Conservation (phyloP, 2,797 vertebrate species). For the Sciurus vulgaris region DNA sequence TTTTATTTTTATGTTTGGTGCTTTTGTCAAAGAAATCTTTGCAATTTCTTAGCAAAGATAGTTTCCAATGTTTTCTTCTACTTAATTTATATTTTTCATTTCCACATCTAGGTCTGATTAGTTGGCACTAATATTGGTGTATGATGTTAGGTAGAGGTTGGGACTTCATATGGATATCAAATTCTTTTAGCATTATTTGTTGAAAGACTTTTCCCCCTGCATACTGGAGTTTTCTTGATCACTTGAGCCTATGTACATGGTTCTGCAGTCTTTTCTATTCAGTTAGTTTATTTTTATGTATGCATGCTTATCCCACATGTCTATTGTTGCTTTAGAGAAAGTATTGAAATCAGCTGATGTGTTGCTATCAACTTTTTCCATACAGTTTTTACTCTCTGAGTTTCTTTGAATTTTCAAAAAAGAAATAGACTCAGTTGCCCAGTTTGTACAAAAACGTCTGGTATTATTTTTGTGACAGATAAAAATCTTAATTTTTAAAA, state of each 20-base stretch:
- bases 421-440: not conserved
- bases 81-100: not conserved
- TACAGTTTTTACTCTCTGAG: not conserved
- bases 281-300: not conserved
- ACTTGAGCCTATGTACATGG: not conserved
- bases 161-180: not conserved
- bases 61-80: not conserved
- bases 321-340: not conserved
- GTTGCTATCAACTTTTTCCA: not conserved
- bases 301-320: not conserved
- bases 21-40: constrained; percentile 21
- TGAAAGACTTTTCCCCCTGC: not conserved
- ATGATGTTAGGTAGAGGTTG: not conserved
- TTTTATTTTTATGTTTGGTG: not conserved
- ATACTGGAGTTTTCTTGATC: constrained; percentile 6
- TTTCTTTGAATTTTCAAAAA: not conserved
- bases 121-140: not conserved
- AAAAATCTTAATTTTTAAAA: not conserved
- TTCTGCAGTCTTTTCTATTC: not conserved
- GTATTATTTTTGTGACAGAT: not conserved
- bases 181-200: not conserved
- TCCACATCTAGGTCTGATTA: not conserved
- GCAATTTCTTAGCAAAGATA: not conserved
- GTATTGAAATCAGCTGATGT: not conserved
- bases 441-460: not conserved